These are phyloP conservation scores for Patella depressa DNA, from an alignment of 2,888 invertebrate genomes.

Conservation along the genomic window DNA sequence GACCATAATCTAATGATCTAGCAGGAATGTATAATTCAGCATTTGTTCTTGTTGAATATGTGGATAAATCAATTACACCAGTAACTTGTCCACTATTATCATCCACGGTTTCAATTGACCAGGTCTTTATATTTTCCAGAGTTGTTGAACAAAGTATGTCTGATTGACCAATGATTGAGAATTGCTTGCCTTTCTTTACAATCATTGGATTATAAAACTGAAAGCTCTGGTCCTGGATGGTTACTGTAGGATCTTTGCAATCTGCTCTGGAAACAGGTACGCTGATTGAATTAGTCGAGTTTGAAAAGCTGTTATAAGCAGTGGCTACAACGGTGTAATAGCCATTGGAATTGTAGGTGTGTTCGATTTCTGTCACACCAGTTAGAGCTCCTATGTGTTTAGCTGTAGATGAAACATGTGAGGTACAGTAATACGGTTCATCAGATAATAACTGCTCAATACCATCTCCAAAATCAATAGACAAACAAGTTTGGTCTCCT, in stretches of 20 bases:
- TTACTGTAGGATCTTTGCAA: slow-evolving; percentile 53
- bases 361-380: slow-evolving; percentile 15
- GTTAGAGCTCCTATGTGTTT: background rate
- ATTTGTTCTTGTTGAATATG: slow-evolving; percentile 26
- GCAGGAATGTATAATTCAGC: slow-evolving; percentile 55
- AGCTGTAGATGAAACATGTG: slow-evolving; percentile 6
- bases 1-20: slow-evolving; percentile 60
- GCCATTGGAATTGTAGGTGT: slow-evolving; percentile 34
- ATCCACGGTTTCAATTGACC: slow-evolving; percentile 51
- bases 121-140: slow-evolving; percentile 55
- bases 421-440: slow-evolving; percentile 30
- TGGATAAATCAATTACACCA: slow-evolving; percentile 26
- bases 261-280: slow-evolving; percentile 49
- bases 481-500: slow-evolving; percentile 54
- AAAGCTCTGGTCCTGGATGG: slow-evolving; percentile 40
- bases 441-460: slow-evolving; percentile 32
- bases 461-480: slow-evolving; percentile 53
- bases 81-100: slow-evolving; percentile 33
- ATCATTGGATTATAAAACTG: slow-evolving; percentile 30
- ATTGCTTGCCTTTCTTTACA: slow-evolving; percentile 29
- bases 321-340: slow-evolving; percentile 33
- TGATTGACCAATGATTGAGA: slow-evolving; percentile 45
- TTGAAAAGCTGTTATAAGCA: slow-evolving; percentile 40
- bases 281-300: slow-evolving; percentile 2
- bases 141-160: slow-evolving; percentile 53